Base-by-base conservation (phyloP, 2,888 invertebrate genomes). In the Cryptus viduatorius region DNA sequence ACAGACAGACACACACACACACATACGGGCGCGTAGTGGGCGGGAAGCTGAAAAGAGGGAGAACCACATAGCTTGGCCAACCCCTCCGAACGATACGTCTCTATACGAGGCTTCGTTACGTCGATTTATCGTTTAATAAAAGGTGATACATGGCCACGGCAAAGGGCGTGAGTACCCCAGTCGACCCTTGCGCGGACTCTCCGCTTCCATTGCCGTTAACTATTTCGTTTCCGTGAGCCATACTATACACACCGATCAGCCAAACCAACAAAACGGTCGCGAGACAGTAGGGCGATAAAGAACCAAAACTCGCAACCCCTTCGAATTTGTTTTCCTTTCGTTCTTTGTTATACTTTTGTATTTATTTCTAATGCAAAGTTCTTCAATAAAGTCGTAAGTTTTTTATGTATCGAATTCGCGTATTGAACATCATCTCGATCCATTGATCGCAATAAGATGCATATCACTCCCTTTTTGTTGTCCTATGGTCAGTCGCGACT, bases 91-190 rank as follows among this genome's bases (percentile, higher is more conserved):
- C 83, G 79, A 77, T 86, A 86, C 81, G 73, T 87, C 87, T 87
- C 85, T 87, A 86, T 84, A 86, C 46, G 64, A 88, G 83, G 88
- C 89, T 89, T 89, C 89, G 89, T 91, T 89, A 88, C 89, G 88
- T 88, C 90, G 90, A 91, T 91, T 91, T 91, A 91, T 91, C 90
- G 91, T 91, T 91, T 91, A 91, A 91, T 91, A 91, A 91, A 91
- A 90, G 89, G 87, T 91, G 91, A 91, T 90, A 85, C 89, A 90
- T 90, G 86, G 89, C 78, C 59, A 10, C 31, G 75, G 68, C 37
- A 8, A 37, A 37, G 53, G 44, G 77, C 67, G 68, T 68, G 76
- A 65, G 78, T 69, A 67, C 69, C 76, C 75, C 80, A 48, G 56
- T 48, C 79, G 75, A 75, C 19, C 71, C 50, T 42, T 75, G 44